phyloP scores from a whole-genome alignment of 1,140 invertebrate species.

The Drosophila obscura region DNA sequence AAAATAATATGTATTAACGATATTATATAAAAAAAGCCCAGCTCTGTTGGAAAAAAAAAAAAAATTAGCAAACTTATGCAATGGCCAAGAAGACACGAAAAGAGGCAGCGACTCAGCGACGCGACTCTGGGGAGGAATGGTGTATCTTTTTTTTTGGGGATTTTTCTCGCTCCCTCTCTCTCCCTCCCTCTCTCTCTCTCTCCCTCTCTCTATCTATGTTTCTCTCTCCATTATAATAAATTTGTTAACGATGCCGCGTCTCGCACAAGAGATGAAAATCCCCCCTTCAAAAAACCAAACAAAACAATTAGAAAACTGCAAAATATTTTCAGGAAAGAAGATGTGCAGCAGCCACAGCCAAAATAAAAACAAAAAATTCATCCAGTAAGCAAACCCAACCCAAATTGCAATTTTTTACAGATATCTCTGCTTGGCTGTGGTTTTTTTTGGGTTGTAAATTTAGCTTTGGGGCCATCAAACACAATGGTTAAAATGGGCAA shows the following conservation, averaged over 20 bases:
- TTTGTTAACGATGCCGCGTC: conserved; percentile 55
- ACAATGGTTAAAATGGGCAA: conserved; percentile 76
- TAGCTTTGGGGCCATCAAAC: conserved; percentile 58
- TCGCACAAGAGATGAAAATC: conserved; percentile 18
- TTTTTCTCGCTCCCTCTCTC: neutral
- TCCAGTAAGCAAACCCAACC: conserved; percentile 57
- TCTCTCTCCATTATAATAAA: conserved; percentile 63
- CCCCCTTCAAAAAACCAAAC: conserved; percentile 12
- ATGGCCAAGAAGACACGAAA: conserved; percentile 66
- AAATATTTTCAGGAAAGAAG: conserved; percentile 25
- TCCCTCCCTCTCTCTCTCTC: neutral
- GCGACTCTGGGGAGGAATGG: conserved; percentile 5
- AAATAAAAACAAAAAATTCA: conserved; percentile 9
- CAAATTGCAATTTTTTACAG: conserved; percentile 41
- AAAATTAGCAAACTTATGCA: conserved; percentile 78
- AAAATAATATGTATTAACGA: conserved; percentile 83
- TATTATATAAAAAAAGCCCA: conserved; percentile 73
- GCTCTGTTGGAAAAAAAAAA: conserved; percentile 16
- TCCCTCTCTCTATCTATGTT: neutral
- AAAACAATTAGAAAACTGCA: conserved; percentile 57
- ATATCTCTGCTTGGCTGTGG: neutral
- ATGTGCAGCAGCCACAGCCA: neutral
- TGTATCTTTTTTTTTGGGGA: neutral
- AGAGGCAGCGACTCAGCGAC: neutral
- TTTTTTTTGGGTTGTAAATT: conserved; percentile 31